Evolutionary conservation across 2,888 invertebrate genomes (phyloP), one percentile per base, ranked within the genome.

Genomic region (Harpagoxenus sublaevis): DNA sequence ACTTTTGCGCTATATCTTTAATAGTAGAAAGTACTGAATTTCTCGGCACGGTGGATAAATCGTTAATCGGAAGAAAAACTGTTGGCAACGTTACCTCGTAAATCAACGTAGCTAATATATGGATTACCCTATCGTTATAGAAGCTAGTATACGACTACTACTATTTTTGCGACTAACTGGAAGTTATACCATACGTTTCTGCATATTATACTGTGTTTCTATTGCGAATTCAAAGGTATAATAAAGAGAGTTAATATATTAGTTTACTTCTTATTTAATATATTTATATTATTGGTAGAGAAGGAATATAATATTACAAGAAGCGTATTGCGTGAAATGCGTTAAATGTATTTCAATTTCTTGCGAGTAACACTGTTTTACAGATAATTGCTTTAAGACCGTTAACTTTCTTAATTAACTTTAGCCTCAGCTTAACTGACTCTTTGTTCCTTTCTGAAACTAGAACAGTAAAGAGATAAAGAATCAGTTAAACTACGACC

Each of bases 81-180:
- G 77, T 81, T 89, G 89, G 85, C 85, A 87, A 53, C 79, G 70
- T 79, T 83, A 23, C 18, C 73, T 74, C 89, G 70, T 89, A 89
- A 89, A 89, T 89, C 87, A 87, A 87, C 78, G 83, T 78, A 71
- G 66, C 63, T 87, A 89, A 89, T 89, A 81, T 84, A 83, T 57
- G 86, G 86, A 88, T 89, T 88, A 88, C 74, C 68, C 35, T 73
- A 79, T 70, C 65, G 84, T 75, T 88, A 83, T 83, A 71, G 84
- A 79, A 85, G 79, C 84, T 88, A 88, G 87, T 88, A 74, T 78
- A 86, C 60, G 74, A 78, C 85, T 81, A 84, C 85, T 87, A 62
- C 66, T 60, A 63, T 82, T 68, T 71, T 68, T 71, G 81, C 65
- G 75, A 74, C 78, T 84, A 83, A 78, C 66, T 66, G 15, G 51